Evolutionary conservation across 2,113 vertebrate genomes (phyloP), one percentile per base, ranked within the genome.

Genomic region (Oncorhynchus mykiss): DNA sequence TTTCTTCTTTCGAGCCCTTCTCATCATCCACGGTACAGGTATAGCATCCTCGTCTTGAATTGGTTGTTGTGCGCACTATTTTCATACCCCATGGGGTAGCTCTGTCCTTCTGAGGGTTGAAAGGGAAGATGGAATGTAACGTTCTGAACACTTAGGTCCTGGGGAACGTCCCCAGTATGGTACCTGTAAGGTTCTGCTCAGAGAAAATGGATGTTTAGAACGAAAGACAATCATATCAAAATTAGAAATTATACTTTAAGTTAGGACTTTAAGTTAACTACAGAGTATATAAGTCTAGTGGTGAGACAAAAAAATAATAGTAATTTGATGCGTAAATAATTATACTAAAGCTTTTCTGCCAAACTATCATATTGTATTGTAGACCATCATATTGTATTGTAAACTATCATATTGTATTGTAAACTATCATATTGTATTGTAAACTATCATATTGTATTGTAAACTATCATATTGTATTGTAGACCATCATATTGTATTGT

Each of bases 1-100:
- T 82, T 27, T 27, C 27, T 27, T 27, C 27, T 76, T 73, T 62
- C 70, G n/a, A 59, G 74, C 59, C 60, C 71, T 70, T 77, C 64
- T 73, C 49, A 78, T 90, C 93, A 78, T 93, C 94, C 77, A n/a
- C 4, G 1, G 74, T 45, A 31, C 79, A 49, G 80, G 76, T 31
- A 22, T 2, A 2, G 48, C 83, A 76, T 12, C 22, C 66, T 73
- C 68, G 1, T 79, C 3, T 84, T 88, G 6, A 95, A 90, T 74
- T 82, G 80, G 16, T 94, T 92, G 76, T 77, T 77, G 0, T 94
- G 94, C 9, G 93, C 59, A 12, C 93, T 93, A 3, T 0, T 79
- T 54, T 82, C 82, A 72, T 94, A 94, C 4, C 91, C 93, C 0
- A 68, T 18, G 85, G 2, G 93, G 76, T 87, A 4, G 0, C 94